These are phyloP conservation scores for Dermolepida albohirtum DNA, from an alignment of 2,888 invertebrate species.

Conservation along the genomic window DNA sequence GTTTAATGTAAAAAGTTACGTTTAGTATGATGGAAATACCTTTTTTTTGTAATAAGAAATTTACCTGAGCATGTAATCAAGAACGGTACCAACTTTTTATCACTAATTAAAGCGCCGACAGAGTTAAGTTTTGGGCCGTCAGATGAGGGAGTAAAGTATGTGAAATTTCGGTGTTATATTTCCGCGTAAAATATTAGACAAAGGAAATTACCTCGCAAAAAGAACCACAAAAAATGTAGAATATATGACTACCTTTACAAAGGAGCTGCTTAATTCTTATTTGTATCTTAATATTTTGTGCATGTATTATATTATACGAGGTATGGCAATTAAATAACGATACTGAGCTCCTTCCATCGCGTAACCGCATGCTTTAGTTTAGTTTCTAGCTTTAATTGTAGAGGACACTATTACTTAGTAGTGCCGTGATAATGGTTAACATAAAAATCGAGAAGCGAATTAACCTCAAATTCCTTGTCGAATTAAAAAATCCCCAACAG, in stretches of 20 bases:
- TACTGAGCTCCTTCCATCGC: too few relatives aligned
- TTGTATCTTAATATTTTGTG: too few relatives aligned
- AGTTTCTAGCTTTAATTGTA: too few relatives aligned
- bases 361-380: too few relatives aligned
- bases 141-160: neutral
- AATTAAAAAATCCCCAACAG: too few relatives aligned
- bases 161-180: neutral
- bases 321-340: too few relatives aligned
- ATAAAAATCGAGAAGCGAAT: too few relatives aligned
- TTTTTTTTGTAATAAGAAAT: constrained; percentile 10
- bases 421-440: too few relatives aligned
- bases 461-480: too few relatives aligned
- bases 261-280: neutral
- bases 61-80: constrained; percentile 17
- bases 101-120: constrained; percentile 6
- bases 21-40: constrained; percentile 16
- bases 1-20: constrained; percentile 23
- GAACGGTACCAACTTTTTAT: constrained; percentile 14
- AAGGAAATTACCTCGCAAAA: neutral
- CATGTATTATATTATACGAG: too few relatives aligned
- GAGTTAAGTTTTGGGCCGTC: neutral
- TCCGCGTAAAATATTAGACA: neutral
- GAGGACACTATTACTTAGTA: too few relatives aligned
- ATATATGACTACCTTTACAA: neutral
- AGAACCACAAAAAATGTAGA: neutral